Evolutionary conservation across 2,797 vertebrate species (phyloP).

Genomic region (Siniperca scherzeri): DNA sequence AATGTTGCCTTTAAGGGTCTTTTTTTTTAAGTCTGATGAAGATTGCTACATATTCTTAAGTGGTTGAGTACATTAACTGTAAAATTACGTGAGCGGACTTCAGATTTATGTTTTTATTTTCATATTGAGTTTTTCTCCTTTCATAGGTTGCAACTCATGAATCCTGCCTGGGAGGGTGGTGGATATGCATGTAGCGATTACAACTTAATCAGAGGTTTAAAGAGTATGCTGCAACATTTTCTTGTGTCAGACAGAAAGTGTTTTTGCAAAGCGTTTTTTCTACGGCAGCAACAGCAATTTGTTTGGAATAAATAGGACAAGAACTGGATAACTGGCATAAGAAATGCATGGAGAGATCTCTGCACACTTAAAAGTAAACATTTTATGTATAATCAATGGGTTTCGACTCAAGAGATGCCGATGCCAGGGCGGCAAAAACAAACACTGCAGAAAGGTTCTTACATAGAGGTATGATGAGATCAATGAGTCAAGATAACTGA

Average conservation of each 20-base stretch:
- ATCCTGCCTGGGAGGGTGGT: neutral
- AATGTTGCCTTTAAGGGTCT: neutral
- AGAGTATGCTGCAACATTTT: neutral
- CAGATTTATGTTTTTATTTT: slow-evolving; percentile 31
- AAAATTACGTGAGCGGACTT: neutral
- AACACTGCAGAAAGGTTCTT: neutral
- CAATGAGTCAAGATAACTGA: neutral
- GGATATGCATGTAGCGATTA: neutral
- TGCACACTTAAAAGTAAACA: neutral
- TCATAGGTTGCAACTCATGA: neutral
- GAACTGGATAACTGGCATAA: neutral
- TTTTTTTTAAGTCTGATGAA: slow-evolving; percentile 24
- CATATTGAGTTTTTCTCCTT: neutral
- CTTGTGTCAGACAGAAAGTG: neutral
- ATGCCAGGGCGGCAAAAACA: neutral
- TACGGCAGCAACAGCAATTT: neutral
- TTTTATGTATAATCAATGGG: slow-evolving; percentile 10
- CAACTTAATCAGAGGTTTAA: slow-evolving; percentile 21
- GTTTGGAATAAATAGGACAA: slow-evolving; percentile 4
- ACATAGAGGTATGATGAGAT: neutral
- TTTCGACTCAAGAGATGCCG: neutral
- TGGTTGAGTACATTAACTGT: slow-evolving; percentile 19
- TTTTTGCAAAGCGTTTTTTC: neutral
- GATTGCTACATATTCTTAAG: neutral
- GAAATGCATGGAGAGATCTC: neutral